A percentile compares a stretch with the other conserved stretches of the same genome.
phyloP scores from a whole-genome alignment of 2,888 invertebrate genomes.

The Eupithecia centaureata region DNA sequence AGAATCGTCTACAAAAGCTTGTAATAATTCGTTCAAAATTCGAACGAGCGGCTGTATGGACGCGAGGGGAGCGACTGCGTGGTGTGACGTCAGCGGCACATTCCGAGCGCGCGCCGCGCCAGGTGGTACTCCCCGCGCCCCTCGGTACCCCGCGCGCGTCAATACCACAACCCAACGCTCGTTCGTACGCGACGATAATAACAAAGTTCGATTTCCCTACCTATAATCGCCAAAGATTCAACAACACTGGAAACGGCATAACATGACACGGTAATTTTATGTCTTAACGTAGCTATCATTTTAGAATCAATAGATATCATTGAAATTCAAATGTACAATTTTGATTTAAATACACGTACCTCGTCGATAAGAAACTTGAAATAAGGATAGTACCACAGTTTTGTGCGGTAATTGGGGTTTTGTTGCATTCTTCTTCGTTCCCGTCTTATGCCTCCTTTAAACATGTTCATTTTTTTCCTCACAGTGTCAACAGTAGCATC shows the following conservation, averaged over 20 bases:
- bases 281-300: too few relatives aligned
- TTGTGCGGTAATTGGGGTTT: not conserved
- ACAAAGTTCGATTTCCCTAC: conserved; percentile 4
- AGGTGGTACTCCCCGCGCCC: not conserved
- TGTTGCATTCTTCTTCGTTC: conserved; percentile 9
- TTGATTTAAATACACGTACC: conserved; percentile 14
- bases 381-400: conserved; percentile 19
- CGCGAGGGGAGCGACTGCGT: conserved; percentile 17
- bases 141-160: not conserved
- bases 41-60: not conserved
- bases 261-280: not conserved
- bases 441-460: conserved; percentile 6
- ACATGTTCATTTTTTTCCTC: conserved; percentile 11
- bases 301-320: too few relatives aligned
- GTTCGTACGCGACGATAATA: conserved; percentile 2
- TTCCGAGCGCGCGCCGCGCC: not conserved
- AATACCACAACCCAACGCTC: not conserved
- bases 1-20: not conserved
- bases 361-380: conserved; percentile 19
- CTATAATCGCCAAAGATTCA: conserved; percentile 15
- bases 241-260: conserved; percentile 13
- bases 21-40: not conserved
- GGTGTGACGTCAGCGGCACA: conserved; percentile 19
- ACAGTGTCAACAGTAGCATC: conserved; percentile 7
- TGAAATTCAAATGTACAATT: not conserved